These are phyloP conservation scores for Dryobates pubescens DNA, from an alignment of 2,797 vertebrate species.

Conservation along the genomic window DNA sequence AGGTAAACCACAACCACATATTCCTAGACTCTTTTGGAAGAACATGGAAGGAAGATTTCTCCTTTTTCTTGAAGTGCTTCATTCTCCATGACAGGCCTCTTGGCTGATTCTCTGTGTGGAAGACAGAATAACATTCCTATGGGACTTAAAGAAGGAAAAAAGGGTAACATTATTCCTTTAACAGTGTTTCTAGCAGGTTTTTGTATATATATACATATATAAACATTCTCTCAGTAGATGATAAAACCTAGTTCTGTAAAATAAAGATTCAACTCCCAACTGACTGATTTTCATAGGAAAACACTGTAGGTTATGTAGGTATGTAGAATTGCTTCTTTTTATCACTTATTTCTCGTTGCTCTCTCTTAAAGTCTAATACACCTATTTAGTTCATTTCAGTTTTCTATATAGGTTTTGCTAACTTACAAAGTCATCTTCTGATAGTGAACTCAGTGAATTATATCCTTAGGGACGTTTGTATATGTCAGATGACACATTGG, in stretches of 20 bases:
- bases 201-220: background rate
- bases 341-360: background rate
- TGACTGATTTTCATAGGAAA: background rate
- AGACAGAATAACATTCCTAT: slow-evolving; percentile 3
- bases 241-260: slow-evolving; percentile 25
- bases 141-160: slow-evolving; percentile 28
- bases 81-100: background rate
- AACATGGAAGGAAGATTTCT: background rate
- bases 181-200: slow-evolving; percentile 2
- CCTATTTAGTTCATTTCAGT: background rate
- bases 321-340: background rate
- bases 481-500: background rate
- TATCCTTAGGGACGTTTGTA: background rate
- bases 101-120: background rate
- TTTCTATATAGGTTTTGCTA: background rate
- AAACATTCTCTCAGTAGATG: slow-evolving; percentile 22
- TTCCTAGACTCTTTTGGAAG: background rate
- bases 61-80: background rate
- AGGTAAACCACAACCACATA: background rate
- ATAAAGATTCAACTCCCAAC: background rate
- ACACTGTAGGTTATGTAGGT: background rate
- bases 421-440: background rate
- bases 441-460: background rate
- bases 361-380: background rate
- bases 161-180: background rate